These are phyloP conservation scores for Oscheius onirici DNA, from an alignment of 2,888 invertebrate species.

Conservation along the genomic window DNA sequence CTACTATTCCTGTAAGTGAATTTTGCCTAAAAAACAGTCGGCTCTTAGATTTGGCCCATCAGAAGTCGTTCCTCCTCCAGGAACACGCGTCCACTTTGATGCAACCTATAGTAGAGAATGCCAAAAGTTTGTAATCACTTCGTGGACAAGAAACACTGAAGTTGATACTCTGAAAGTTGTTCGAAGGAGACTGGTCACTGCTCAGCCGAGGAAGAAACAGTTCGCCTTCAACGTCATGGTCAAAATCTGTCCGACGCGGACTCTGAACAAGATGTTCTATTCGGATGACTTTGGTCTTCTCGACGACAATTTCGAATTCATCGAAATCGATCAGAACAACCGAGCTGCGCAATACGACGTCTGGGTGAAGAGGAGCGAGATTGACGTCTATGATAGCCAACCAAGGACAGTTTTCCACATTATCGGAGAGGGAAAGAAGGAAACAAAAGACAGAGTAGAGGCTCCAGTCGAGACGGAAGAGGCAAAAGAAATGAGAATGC, in stretches of 20 bases:
- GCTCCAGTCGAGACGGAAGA: background rate
- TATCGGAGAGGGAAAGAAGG: background rate
- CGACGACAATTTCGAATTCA: constrained; percentile 18
- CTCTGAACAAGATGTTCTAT: constrained; percentile 21
- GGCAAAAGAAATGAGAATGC: background rate
- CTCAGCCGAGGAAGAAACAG: background rate
- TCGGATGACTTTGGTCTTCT: constrained; percentile 19
- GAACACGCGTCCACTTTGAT: background rate
- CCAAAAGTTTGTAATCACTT: background rate
- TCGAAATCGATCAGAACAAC: background rate
- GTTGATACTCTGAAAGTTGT: background rate
- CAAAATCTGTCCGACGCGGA: background rate
- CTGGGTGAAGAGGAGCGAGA: constrained; percentile 2
- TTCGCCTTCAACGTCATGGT: constrained; percentile 6
- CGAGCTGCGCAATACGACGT: background rate
- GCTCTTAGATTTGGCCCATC: background rate
- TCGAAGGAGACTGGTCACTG: background rate
- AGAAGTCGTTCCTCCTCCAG: background rate
- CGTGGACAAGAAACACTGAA: background rate
- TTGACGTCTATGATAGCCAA: background rate
- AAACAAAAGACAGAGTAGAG: constrained; percentile 1
- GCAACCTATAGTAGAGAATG: background rate
- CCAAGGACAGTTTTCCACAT: constrained; percentile 7
- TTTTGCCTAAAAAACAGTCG: background rate
- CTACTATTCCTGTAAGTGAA: background rate